Evolutionary conservation across 2,888 invertebrate genomes (phyloP).

Genomic region (Epistrophe grossulariae): DNA sequence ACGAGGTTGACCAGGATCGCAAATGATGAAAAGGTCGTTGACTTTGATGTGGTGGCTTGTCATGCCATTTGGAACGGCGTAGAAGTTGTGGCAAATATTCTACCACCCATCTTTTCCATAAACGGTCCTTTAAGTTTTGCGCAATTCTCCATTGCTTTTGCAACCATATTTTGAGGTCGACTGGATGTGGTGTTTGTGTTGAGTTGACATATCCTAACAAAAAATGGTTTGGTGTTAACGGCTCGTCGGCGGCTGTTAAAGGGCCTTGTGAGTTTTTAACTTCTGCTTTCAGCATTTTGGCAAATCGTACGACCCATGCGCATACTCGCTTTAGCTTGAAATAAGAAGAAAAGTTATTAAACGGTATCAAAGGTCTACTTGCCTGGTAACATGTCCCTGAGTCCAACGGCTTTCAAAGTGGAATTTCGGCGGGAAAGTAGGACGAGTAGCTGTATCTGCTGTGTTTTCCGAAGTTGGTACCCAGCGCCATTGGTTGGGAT

Average conservation of each 20-base stretch:
- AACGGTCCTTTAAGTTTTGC: not conserved
- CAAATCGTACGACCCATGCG: too few species aligned
- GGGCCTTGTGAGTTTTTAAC: too few species aligned
- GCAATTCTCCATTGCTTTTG: too few species aligned
- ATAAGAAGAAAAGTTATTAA: constrained; percentile 1
- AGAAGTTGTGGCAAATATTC: constrained; percentile 70
- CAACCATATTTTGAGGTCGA: too few species aligned
- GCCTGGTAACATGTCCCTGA: not conserved
- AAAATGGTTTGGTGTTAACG: too few species aligned
- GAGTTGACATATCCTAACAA: too few species aligned
- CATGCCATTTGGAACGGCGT: not conserved
- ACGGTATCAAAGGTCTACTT: not conserved
- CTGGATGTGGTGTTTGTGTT: too few species aligned
- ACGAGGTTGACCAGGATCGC: not conserved
- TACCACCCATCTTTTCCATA: constrained; percentile 52
- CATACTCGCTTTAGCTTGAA: too few species aligned
- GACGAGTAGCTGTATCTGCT: not conserved
- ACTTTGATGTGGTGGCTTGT: constrained; percentile 48
- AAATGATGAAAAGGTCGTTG: constrained; percentile 47
- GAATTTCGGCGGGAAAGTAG: not conserved
- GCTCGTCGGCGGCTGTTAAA: too few species aligned
- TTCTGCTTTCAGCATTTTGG: too few species aligned
- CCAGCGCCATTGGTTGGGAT: constrained; percentile 9
- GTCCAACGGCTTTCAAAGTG: not conserved
- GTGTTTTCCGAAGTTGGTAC: not conserved